phyloP scores from a whole-genome alignment of 2,113 vertebrate species.

The Cochlearius cochlearius region DNA sequence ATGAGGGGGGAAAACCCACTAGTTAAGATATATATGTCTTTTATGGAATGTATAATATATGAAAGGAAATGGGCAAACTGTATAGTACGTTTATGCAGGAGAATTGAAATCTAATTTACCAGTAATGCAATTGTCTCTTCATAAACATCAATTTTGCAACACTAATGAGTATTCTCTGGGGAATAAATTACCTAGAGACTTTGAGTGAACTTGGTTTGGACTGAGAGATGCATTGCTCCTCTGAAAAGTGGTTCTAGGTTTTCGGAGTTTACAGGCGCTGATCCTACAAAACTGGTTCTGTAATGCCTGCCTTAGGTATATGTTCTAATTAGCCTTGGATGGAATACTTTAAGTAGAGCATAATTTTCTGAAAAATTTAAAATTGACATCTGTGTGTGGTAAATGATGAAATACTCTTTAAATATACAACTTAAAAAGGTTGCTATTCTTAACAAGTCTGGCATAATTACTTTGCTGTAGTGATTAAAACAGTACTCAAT shows the following conservation, averaged over 20 bases:
- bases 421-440: background rate
- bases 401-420: background rate
- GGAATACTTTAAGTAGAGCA: background rate
- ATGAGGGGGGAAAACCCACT: background rate
- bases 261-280: background rate
- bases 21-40: slow-evolving; percentile 42
- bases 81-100: slow-evolving; percentile 32
- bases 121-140: slow-evolving; percentile 58
- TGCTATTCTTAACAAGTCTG: background rate
- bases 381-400: background rate
- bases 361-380: background rate
- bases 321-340: background rate
- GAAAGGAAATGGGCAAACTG: slow-evolving; percentile 60
- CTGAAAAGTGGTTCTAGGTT: background rate
- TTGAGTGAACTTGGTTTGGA: slow-evolving; percentile 12
- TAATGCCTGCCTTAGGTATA: background rate
- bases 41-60: slow-evolving; percentile 40
- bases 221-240: background rate
- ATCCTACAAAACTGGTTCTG: background rate
- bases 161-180: slow-evolving; percentile 46
- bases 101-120: slow-evolving; percentile 56
- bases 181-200: slow-evolving; percentile 22
- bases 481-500: background rate
- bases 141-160: slow-evolving; percentile 56
- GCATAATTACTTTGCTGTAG: background rate